Base-by-base conservation (phyloP, 2,113 vertebrate genomes). In the Loxodonta africana region DNA sequence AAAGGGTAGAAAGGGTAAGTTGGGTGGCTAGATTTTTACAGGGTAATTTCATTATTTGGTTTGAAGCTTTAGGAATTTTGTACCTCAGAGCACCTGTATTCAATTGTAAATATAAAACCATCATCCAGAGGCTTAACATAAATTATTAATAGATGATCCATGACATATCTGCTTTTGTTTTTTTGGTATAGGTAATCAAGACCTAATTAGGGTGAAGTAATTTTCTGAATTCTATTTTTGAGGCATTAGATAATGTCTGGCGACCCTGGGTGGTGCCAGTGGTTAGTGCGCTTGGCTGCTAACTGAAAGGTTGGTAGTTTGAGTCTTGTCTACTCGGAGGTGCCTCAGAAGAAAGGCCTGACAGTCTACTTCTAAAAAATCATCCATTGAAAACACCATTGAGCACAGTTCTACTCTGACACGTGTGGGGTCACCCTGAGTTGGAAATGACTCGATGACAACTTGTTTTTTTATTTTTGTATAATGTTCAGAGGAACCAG, bases 221-320 rank as follows among this genome's bases (percentile, higher is more conserved):
- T n/a, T 28, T 94, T 37, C 51, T 96, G 67, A 78, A 91, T 92
- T 95, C 48, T 94, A 1, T 90, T 96, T 97, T 83, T 83, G 94
- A 96, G 69, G 60, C 14, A 51, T 88, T 77, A 30, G 87, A 33
- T 86, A 86, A 74, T 92, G 28, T 95, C 20, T 23, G 37, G 20
- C 23, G 9, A 23, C n/a, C 20, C 15, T 41, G 73, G 21, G 73
- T 74, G 37, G 37, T 74, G 25, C 33, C 37, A 5, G 10, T 2
- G n/a, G 28, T 74, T 41, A 41, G 21, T 74, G 73, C 23, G 37
- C 21, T 8, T 74, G 37, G 21, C 73, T 74, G 20, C 20, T 37
- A 21, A 37, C 73, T 74, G 37, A 21, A 74, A 21, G 73, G 20
- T 41, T 37, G 73, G 21, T 21, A 41, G 73, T 74, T 41, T 10